These are phyloP conservation scores for Drosophila mulleri DNA, from an alignment of 2,888 invertebrate species.

Conservation along the genomic window DNA sequence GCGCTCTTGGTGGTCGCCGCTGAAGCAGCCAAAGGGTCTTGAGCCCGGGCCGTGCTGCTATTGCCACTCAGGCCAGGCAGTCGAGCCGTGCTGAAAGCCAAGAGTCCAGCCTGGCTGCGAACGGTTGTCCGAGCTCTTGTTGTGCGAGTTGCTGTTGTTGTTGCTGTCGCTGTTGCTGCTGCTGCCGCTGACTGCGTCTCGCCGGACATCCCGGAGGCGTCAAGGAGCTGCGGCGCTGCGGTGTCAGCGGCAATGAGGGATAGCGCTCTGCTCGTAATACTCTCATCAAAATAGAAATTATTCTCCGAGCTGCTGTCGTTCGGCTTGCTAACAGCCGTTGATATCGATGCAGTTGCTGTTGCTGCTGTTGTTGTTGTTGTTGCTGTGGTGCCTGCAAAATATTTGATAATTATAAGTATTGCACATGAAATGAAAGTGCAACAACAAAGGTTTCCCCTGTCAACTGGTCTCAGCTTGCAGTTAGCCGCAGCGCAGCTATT, in stretches of 20 bases:
- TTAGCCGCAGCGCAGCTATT: neutral
- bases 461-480: neutral
- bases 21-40: conserved; percentile 17
- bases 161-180: neutral
- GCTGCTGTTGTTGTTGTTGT: neutral
- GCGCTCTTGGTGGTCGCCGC: conserved; percentile 53
- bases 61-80: conserved; percentile 3
- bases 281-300: conserved; percentile 65
- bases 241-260: conserved; percentile 41
- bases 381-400: conserved; percentile 35
- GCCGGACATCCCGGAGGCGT: conserved; percentile 42
- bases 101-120: neutral
- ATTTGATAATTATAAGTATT: neutral
- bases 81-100: conserved; percentile 31
- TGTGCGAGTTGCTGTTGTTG: neutral
- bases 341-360: conserved; percentile 14
- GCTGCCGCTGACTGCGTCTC: conserved; percentile 3
- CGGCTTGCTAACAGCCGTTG: conserved; percentile 13
- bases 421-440: neutral
- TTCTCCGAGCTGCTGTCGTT: conserved; percentile 45
- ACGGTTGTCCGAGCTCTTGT: neutral
- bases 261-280: conserved; percentile 52
- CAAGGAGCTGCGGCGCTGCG: conserved; percentile 34
- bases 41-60: conserved; percentile 45
- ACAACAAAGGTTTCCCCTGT: neutral